Percentiles rank a stretch among this genome's conserved stretches.
Evolutionary conservation across 53 echinoderm and acorn worm species (phyloP).

Genomic region (Patiria pectinifera): DNA sequence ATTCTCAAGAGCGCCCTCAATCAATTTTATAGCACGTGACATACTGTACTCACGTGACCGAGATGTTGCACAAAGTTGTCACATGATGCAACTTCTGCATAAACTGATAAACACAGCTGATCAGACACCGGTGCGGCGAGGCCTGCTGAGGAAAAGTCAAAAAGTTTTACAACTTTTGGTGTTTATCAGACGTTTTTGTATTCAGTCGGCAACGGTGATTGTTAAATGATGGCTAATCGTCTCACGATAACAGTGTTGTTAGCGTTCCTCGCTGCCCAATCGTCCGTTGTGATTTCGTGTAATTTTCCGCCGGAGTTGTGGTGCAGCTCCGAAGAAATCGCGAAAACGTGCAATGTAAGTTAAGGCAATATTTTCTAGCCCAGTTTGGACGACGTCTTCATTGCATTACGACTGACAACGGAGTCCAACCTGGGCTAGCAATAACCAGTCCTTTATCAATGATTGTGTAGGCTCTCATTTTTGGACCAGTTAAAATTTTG

Average conservation of each 20-base stretch:
- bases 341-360: constrained; percentile 31
- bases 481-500: too few relatives aligned
- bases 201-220: neutral
- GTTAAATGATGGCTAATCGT: neutral
- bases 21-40: neutral
- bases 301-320: constrained; percentile 48
- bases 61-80: neutral
- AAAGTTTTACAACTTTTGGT: neutral
- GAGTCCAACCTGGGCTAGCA: too few relatives aligned
- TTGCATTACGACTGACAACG: too few relatives aligned
- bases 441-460: too few relatives aligned
- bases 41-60: neutral
- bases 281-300: constrained; percentile 13
- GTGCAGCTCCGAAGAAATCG: constrained; percentile 43
- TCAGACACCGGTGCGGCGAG: neutral
- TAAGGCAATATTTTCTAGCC: neutral
- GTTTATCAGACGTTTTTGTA: neutral
- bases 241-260: neutral
- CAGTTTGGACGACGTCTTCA: too few relatives aligned
- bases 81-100: neutral
- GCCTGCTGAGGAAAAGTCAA: neutral
- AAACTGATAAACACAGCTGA: neutral
- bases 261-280: neutral
- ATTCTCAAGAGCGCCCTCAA: neutral
- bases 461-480: too few relatives aligned